Evolutionary conservation across 2,113 vertebrate species (phyloP).

Genomic region (Lepus europaeus): DNA sequence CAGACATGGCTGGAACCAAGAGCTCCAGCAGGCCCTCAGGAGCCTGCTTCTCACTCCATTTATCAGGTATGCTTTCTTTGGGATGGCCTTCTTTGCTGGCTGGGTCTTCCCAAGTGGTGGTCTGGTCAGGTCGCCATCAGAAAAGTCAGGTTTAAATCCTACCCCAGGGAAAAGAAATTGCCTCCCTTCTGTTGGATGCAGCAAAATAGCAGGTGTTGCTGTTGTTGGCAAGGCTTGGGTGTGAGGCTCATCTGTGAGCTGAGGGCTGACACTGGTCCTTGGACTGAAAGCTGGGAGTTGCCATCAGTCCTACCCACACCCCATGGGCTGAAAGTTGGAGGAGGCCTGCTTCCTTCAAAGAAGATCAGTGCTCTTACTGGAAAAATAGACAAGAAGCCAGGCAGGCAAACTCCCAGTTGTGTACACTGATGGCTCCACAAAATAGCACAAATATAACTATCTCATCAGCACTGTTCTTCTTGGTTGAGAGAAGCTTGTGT

Average conservation of each 20-base stretch:
- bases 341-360: background rate
- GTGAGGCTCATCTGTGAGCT: background rate
- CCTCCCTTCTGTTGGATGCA: background rate
- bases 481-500: too few relatives aligned
- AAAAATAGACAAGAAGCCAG: slow-evolving; percentile 35
- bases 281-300: too few relatives aligned
- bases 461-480: too few relatives aligned
- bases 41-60: background rate
- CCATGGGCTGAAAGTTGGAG: background rate
- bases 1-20: background rate
- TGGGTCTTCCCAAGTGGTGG: background rate
- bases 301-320: background rate
- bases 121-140: background rate
- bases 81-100: background rate
- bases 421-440: too few relatives aligned
- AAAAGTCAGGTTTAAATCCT: slow-evolving; percentile 35
- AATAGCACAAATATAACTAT: too few relatives aligned
- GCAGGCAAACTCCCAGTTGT: background rate
- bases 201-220: background rate
- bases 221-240: background rate
- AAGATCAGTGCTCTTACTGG: slow-evolving; percentile 28
- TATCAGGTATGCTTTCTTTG: slow-evolving; percentile 20
- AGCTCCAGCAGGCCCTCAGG: background rate
- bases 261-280: background rate
- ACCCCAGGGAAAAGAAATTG: background rate